Evolutionary conservation across 2,797 vertebrate genomes (phyloP), one percentile per base, ranked within the genome.

Genomic region (Babyrousa celebensis): DNA sequence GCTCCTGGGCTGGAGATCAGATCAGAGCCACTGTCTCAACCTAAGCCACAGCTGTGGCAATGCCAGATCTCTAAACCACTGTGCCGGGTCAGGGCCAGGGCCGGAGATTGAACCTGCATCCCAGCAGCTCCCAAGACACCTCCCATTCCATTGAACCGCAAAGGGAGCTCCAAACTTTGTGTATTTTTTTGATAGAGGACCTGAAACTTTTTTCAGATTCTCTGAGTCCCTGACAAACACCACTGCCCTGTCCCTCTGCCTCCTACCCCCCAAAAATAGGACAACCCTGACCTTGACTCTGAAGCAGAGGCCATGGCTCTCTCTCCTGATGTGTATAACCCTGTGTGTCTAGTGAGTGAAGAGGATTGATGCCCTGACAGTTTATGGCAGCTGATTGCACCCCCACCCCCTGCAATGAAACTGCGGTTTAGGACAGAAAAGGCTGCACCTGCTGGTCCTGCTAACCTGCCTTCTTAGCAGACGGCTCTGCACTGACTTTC

Each of bases 331-430:
- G 7, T 9, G 11, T 0, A 6, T 4, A 2, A 8, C 12, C 0
- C 60, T 12, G 71, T 23, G 12, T 16, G 1, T 56, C 20, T 3
- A 62, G 27, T 5, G 1, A 7, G 23, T 5, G 27, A 56, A 54
- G n/a, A 10, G 67, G 54, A 5, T 6, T 2, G 12, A 0, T 5
- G 27, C 63, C 27, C 2, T 4, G 4, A 10, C 7, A 0, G 3
- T 10, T 15, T 0, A 27, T 0, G 2, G n/a, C 0, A 2, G n/a
- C n/a, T 40, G 62, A 7, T 1, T 23, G 21, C 40, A 3, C 1
- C 29, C 4, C 4, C 4, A 48, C 0, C 0, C 25, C 18, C 32
- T 0, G 2, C 16, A 62, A 17, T 10, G 4, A 17, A 27, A 25
- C 29, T 0, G 87, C n/a, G 17, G 12, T 3, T 71, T 27, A n/a